Evolutionary conservation across 2,888 invertebrate species (phyloP), one percentile per base, ranked within the genome.

Genomic region (Lobophora halterata): DNA sequence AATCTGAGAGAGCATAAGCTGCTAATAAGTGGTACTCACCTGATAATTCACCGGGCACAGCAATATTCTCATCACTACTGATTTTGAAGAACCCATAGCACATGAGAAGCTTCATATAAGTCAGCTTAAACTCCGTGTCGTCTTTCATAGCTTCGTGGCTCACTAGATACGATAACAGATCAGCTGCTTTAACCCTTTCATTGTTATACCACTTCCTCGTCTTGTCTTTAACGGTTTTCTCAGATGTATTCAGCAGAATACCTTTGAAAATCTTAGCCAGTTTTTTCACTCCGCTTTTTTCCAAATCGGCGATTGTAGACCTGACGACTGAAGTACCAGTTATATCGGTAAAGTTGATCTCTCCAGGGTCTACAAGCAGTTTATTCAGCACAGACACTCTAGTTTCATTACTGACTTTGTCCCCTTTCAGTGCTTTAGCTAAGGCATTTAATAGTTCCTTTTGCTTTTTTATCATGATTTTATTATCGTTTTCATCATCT

Each of bases 271-370:
- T 64, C 50, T 89, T 86, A 0, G 90, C 89, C 50, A 93, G 74
- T 62, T 90, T 89, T 58, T 91, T 91, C 0, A 93, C 88, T 3
- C 92, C 91, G 28, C 89, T 88, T 3, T 71, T 73, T 41, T 89
- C 88, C 39, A 94, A 78, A 65, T 88, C 89, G 1, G 83, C 77
- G n/a, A 90, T 90, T 5, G 93, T 83, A 31, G 90, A 88, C 63
- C 91, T 92, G 0, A 93, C 75, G 25, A 93, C 67, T 55, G 90
- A 91, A 6, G 90, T 90, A 5, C 90, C 90, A 9, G 93, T 93
- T 14, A 91, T 90, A 75, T 93, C 93, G 58, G 93, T 93, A 46
- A 94, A 91, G 71, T 92, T 91, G 43, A 94, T 89, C 58, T 91
- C 91, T 2, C 94, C 93, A 0, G 93, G 93, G 63, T 90, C 81